phyloP scores from a whole-genome alignment of 92 coral and sea anemone genomes.

The Palythoa caribaeorum region DNA sequence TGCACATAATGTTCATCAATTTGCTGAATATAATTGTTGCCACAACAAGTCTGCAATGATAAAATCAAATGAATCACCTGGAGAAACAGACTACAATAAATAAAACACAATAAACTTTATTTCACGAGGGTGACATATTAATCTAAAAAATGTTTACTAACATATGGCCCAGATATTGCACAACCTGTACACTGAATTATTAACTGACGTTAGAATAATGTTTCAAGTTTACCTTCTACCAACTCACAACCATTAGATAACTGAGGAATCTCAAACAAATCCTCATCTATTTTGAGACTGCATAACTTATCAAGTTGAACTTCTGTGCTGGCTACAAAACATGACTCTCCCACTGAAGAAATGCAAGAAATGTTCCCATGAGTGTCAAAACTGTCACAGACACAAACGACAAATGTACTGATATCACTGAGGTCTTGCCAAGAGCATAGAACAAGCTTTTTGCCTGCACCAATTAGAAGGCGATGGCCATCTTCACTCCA shows the following conservation, averaged over 20 bases:
- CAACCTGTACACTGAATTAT: background rate
- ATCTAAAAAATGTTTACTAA: too few relatives aligned
- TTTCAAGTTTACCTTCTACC: slow-evolving; percentile 2
- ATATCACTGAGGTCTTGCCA: slow-evolving; percentile 27
- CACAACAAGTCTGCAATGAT: too few relatives aligned
- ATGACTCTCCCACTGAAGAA: slow-evolving; percentile 5
- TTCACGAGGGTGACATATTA: too few relatives aligned
- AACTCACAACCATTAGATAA: background rate
- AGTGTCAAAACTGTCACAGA: slow-evolving; percentile 24
- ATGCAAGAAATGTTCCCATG: slow-evolving; percentile 31
- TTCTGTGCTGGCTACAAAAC: slow-evolving; percentile 26
- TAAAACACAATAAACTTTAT: too few relatives aligned
- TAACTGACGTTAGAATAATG: background rate
- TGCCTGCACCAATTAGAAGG: slow-evolving; percentile 30
- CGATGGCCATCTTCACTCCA: slow-evolving; percentile 26
- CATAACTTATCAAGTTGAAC: slow-evolving; percentile 29
- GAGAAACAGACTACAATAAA: too few relatives aligned
- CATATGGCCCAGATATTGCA: background rate
- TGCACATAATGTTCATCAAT: too few relatives aligned
- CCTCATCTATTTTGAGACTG: background rate
- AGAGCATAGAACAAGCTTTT: slow-evolving; percentile 17
- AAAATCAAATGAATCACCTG: background rate
- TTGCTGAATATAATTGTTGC: too few relatives aligned
- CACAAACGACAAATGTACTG: background rate
- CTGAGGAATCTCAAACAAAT: slow-evolving; percentile 18